A percentile compares a stretch with the other conserved stretches of the same genome.
Evolutionary conservation across 2,888 invertebrate species (phyloP).

Genomic region (Hemicrepidius hirtus): DNA sequence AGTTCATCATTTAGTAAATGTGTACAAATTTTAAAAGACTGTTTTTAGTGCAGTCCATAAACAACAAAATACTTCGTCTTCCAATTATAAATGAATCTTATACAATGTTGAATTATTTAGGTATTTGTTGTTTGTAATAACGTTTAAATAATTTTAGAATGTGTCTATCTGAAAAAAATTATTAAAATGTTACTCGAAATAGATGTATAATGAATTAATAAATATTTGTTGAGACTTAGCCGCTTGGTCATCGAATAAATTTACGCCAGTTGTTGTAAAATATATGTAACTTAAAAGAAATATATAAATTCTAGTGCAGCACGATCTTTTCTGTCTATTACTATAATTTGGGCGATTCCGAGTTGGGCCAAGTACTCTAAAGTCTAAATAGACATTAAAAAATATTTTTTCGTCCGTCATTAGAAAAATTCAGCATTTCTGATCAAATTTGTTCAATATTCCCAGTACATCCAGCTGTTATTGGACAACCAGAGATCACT

Average conservation of each 20-base stretch:
- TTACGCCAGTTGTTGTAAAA: slow-evolving; percentile 46
- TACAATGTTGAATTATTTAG: slow-evolving; percentile 36
- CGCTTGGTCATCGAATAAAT: slow-evolving; percentile 47
- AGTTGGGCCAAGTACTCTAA: too few relatives aligned
- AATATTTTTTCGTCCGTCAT: too few relatives aligned
- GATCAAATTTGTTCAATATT: too few relatives aligned
- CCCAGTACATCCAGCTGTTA: too few relatives aligned
- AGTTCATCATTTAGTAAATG: slow-evolving; percentile 43
- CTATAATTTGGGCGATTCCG: too few relatives aligned
- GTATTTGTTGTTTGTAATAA: slow-evolving; percentile 34
- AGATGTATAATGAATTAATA: slow-evolving; percentile 6
- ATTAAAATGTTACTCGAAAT: slow-evolving; percentile 37
- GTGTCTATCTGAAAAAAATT: slow-evolving; percentile 19
- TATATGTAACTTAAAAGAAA: slow-evolving; percentile 45
- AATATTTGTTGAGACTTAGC: slow-evolving; percentile 45
- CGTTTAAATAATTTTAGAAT: slow-evolving; percentile 20
- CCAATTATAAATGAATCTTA: slow-evolving; percentile 49
- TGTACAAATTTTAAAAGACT: slow-evolving; percentile 47
- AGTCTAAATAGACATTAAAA: too few relatives aligned
- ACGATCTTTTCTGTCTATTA: not conserved
- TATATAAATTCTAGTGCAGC: slow-evolving; percentile 36
- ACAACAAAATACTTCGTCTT: slow-evolving; percentile 62
- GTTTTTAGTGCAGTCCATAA: slow-evolving; percentile 40
- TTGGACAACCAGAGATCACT: too few relatives aligned
- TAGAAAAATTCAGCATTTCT: too few relatives aligned